A percentile compares a stretch with the other conserved stretches of the same genome.
Conservation (phyloP, 2,888 invertebrate species). For the Peribatodes rhomboidaria region DNA sequence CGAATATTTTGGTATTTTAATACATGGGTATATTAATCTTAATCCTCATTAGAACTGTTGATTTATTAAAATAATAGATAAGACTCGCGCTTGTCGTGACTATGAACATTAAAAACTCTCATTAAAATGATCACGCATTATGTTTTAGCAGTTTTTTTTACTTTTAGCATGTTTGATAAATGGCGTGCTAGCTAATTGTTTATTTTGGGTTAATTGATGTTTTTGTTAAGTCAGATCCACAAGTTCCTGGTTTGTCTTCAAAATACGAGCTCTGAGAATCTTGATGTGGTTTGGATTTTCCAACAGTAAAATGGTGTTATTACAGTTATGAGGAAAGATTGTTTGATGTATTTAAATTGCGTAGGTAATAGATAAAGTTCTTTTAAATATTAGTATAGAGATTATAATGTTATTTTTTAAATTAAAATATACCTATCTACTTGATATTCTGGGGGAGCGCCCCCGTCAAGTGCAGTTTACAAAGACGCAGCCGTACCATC, state of each 20-base stretch:
- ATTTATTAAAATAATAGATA: constrained; percentile 25
- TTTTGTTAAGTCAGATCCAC: constrained; percentile 15
- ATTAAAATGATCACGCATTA: constrained; percentile 30
- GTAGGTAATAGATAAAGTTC: no score
- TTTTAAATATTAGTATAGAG: no score
- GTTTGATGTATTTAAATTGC: no score
- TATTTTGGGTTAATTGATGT: constrained; percentile 31
- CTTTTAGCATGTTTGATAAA: constrained; percentile 40
- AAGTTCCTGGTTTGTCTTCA: constrained; percentile 18
- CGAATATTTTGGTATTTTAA: neutral
- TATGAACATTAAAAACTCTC: constrained; percentile 25
- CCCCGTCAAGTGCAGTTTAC: no score
- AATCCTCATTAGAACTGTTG: neutral
- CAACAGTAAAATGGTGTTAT: neutral
- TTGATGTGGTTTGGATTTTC: constrained; percentile 1
- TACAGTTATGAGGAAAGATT: neutral
- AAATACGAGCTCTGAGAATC: neutral
- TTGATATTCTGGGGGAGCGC: no score
- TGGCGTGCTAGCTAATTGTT: constrained; percentile 31
- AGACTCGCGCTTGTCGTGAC: constrained; percentile 36
- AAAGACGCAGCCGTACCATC: no score
- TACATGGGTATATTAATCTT: constrained; percentile 9
- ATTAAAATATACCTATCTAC: no score
- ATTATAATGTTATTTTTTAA: no score
- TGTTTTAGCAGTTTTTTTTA: constrained; percentile 25